Evolutionary conservation across 1,140 invertebrate species (phyloP), one percentile per base, ranked within the genome.

Genomic region (Drosophila willistoni): DNA sequence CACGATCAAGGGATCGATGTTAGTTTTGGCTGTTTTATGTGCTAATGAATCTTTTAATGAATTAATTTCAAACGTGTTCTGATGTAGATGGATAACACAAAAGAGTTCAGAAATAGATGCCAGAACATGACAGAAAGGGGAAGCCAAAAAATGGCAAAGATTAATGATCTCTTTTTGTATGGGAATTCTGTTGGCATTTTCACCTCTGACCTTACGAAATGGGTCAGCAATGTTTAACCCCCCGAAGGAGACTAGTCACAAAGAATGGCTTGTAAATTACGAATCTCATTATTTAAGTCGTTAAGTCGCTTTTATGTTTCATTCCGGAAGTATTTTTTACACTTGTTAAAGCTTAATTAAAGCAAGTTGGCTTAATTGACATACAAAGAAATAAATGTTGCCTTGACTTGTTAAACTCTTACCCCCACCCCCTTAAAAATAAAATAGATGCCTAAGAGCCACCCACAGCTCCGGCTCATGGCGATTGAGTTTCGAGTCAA

Each of bases 11-110:
- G 44, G 44, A 51, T 51, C 9, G 17, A 9, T 51, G 59, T 57
- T 29, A 47, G 34, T 62, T 83, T 77, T 54, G 47, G 63, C 81
- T 86, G 71, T 41, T 22, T 34, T 61, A 42, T 75, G 36, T 76
- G 57, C 60, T 76, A 76, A 75, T 72, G 56, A 55, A 68, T 51
- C 17, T 12, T 39, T 4, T 4, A 39, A 39, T 39, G 36, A 22
- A 51, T 51, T 51, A 51, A 51, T 51, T 51, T 51, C 39, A 25
- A 33, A 42, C 22, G 34, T 9, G 34, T 47, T 63, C 42, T 68
- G 72, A 68, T 62, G 36, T 75, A 61, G 71, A 75, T 75, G 39
- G 68, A 74, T 74, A 12, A 51, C 64, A 41, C 33, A 0, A 10
- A n/a, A 67, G 12, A 66, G 25, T 63, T 42, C 13, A 19, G 25